A percentile compares a stretch with the other conserved stretches of the same genome.
Conservation (phyloP, 2,888 invertebrate genomes). For the Ypsolopha scabrella region DNA sequence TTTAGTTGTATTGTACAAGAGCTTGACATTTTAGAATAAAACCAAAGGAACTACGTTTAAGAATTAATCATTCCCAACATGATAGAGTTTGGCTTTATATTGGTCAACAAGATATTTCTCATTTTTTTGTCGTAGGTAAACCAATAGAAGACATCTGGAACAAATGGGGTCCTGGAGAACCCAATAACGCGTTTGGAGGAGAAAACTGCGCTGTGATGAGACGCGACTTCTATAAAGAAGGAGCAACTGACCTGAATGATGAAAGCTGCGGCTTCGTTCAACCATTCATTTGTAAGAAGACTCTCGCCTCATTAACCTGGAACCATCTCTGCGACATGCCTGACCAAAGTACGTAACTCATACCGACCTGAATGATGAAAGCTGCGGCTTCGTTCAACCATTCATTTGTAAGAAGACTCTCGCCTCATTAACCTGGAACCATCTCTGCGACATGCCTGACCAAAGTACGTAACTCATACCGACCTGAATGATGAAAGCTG, state of each 20-base stretch:
- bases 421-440: slow-evolving; percentile 34
- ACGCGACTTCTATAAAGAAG: background rate
- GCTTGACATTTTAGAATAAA: no score
- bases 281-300: slow-evolving; percentile 48
- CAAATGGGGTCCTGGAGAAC: slow-evolving; percentile 36
- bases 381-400: slow-evolving; percentile 24
- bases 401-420: slow-evolving; percentile 47
- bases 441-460: slow-evolving; percentile 33
- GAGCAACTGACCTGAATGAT: slow-evolving; percentile 28
- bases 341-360: slow-evolving; percentile 22
- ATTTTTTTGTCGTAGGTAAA: slow-evolving; percentile 20
- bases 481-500: slow-evolving; percentile 35
- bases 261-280: slow-evolving; percentile 23
- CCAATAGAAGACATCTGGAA: slow-evolving; percentile 30
- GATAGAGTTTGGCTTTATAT: no score
- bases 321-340: slow-evolving; percentile 35
- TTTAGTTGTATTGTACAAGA: no score
- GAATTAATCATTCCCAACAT: no score
- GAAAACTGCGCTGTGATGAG: slow-evolving; percentile 35
- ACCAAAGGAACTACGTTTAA: no score
- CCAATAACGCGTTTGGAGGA: slow-evolving; percentile 25
- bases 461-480: slow-evolving; percentile 21
- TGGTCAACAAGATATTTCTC: no score
- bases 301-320: slow-evolving; percentile 31
- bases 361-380: slow-evolving; percentile 29